A percentile compares a stretch with the other conserved stretches of the same genome.
Conservation (phyloP, 2,113 vertebrate species). For the Phocoena sinus region DNA sequence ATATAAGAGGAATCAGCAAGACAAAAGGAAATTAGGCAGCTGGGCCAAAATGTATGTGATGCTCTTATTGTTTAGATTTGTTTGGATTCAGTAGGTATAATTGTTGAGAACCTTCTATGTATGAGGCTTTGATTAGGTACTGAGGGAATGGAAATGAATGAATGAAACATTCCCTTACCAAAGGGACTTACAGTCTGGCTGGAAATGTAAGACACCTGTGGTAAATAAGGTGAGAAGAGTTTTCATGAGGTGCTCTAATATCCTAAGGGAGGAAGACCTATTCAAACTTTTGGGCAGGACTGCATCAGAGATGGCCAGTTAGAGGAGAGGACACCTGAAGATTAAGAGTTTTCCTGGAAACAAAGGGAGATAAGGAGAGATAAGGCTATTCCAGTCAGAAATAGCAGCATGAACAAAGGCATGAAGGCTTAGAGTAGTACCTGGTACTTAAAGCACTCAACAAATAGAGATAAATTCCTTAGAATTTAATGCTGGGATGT, state of each 20-base stretch:
- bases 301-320: neutral
- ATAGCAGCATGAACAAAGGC: neutral
- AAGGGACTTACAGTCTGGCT: neutral
- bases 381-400: neutral
- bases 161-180: neutral
- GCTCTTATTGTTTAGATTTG: conserved; percentile 30
- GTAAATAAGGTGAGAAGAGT: neutral
- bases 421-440: neutral
- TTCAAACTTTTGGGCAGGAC: neutral
- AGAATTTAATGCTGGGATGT: neutral
- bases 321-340: neutral
- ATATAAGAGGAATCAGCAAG: conserved; percentile 8
- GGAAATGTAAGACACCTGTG: neutral
- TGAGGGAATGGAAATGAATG: neutral
- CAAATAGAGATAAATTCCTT: neutral
- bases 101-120: neutral
- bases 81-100: neutral
- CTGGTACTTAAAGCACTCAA: neutral
- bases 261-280: neutral
- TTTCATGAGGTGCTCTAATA: neutral
- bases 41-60: neutral
- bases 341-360: neutral
- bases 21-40: neutral
- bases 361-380: neutral
- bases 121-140: neutral